Evolutionary conservation across 2,113 vertebrate genomes (phyloP).

Genomic region (Procavia capensis): DNA sequence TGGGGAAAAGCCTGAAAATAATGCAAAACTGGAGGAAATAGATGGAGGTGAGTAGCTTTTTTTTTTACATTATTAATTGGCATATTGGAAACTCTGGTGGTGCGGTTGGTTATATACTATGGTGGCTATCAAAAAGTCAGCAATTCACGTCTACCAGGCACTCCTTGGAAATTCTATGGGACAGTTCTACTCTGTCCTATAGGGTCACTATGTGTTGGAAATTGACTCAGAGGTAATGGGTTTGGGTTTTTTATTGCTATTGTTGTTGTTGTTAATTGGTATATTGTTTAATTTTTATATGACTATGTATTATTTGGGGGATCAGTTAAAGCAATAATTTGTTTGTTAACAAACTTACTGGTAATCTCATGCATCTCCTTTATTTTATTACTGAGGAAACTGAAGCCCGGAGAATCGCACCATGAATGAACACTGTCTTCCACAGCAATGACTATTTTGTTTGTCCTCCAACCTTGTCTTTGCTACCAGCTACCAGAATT

Average conservation of each 20-base stretch:
- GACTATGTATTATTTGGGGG: neutral
- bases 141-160: no score
- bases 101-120: no score
- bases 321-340: neutral
- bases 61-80: neutral
- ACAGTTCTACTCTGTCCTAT: no score
- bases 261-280: neutral
- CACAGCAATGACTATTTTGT: neutral
- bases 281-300: neutral
- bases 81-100: no score
- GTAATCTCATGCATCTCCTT: neutral
- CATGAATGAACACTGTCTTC: neutral
- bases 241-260: no score
- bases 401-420: neutral
- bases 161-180: no score
- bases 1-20: neutral
- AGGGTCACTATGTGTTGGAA: no score
- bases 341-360: neutral
- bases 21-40: neutral
- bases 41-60: neutral
- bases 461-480: neutral
- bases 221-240: no score
- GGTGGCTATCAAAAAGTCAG: no score
- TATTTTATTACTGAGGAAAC: slow-evolving; percentile 10
- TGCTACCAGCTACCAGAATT: no score